Percentiles rank a stretch among this genome's conserved stretches.
Evolutionary conservation across 2,888 invertebrate species (phyloP).

Genomic region (Morpho helenor): DNA sequence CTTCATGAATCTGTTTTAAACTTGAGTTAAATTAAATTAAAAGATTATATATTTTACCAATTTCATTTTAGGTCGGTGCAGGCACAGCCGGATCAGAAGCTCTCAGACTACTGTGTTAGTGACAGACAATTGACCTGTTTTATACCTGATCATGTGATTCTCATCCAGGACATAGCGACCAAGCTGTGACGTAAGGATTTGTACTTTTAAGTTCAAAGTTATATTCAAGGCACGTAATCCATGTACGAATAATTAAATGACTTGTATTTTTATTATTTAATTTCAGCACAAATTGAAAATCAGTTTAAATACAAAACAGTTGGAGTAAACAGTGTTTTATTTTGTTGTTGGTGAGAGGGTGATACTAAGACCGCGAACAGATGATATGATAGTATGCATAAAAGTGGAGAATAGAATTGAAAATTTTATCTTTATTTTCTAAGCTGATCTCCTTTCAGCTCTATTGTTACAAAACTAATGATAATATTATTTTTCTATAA

Average conservation of each 20-base stretch:
- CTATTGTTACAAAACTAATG: too few relatives aligned
- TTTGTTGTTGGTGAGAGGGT: constrained; percentile 20
- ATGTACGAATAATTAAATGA: neutral
- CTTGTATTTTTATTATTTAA: constrained; percentile 36
- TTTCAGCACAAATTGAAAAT: constrained; percentile 31
- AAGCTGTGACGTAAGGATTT: constrained; percentile 52
- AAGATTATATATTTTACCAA: constrained; percentile 51
- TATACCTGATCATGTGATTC: constrained; percentile 54
- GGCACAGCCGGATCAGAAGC: constrained; percentile 43
- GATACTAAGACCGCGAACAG: constrained; percentile 1
- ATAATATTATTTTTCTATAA: too few relatives aligned
- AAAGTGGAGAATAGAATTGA: too few relatives aligned
- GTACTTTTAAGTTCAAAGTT: constrained; percentile 41
- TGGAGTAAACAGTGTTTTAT: constrained; percentile 30
- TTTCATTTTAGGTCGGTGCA: constrained; percentile 53
- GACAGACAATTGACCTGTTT: constrained; percentile 52
- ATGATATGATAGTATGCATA: neutral
- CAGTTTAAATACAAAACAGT: constrained; percentile 31
- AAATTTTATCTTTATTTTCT: too few relatives aligned
- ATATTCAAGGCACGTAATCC: constrained; percentile 33
- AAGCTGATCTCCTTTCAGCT: too few relatives aligned
- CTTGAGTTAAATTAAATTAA: too few relatives aligned
- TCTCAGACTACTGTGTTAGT: constrained; percentile 40
- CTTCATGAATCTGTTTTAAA: neutral
- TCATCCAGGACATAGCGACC: constrained; percentile 57